Evolutionary conservation across 2,113 vertebrate species (phyloP).

Genomic region (Forbesichthys agassizii): DNA sequence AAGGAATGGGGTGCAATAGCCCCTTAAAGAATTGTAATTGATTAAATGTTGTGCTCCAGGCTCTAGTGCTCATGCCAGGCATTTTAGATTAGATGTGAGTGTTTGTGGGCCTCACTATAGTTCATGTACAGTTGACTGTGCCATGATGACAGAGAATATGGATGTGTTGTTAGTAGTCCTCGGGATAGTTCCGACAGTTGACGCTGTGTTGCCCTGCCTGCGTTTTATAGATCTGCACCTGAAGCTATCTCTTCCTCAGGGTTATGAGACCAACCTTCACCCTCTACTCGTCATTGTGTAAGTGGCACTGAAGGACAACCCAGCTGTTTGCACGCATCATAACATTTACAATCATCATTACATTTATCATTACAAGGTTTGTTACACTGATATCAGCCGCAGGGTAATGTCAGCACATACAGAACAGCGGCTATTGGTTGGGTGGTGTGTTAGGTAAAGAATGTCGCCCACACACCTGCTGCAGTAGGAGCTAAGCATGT

Average conservation of each 20-base stretch:
- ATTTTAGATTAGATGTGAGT: neutral
- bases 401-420: no score
- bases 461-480: neutral
- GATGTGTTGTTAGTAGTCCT: conserved; percentile 5
- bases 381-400: no score
- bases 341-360: neutral
- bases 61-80: neutral
- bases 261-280: conserved; percentile 74
- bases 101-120: conserved; percentile 17
- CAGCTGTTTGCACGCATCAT: neutral
- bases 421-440: neutral
- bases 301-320: conserved; percentile 38
- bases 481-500: conserved; percentile 12
- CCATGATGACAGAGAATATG: conserved; percentile 16
- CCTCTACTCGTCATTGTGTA: conserved; percentile 82
- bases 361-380: neutral
- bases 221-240: conserved; percentile 75
- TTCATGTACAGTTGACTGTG: conserved; percentile 12
- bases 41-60: conserved; percentile 21
- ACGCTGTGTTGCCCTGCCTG: conserved; percentile 14
- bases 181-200: neutral
- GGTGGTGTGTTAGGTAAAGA: neutral
- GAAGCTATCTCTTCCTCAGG: conserved; percentile 77
- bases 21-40: conserved; percentile 23
- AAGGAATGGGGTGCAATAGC: neutral